Conservation (phyloP, 1,140 invertebrate species). For the Anastrepha obliqua region DNA sequence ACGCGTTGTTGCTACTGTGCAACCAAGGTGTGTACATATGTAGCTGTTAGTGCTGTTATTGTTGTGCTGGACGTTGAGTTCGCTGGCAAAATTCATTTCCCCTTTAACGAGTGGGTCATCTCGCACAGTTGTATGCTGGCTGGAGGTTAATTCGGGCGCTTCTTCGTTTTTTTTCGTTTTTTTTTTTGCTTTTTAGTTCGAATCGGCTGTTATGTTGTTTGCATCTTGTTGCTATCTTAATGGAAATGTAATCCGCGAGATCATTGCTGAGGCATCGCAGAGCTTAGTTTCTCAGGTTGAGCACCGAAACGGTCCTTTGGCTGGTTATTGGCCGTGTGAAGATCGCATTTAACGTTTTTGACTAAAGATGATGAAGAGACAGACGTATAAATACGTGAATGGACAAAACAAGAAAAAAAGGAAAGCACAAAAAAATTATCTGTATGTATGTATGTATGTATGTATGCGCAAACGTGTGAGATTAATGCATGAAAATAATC, state of each 20-base stretch:
- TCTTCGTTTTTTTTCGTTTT: neutral
- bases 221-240: slow-evolving; percentile 58
- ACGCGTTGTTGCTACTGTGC: slow-evolving; percentile 5
- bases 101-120: slow-evolving; percentile 42
- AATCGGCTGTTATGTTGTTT: slow-evolving; percentile 11
- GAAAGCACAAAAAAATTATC: neutral
- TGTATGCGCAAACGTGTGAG: neutral
- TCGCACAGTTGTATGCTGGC: neutral
- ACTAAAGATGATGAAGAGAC: neutral
- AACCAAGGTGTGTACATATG: neutral
- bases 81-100: slow-evolving; percentile 49
- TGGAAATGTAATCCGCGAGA: slow-evolving; percentile 56
- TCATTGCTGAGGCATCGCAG: neutral
- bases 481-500: neutral
- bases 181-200: neutral
- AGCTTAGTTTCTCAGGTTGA: neutral
- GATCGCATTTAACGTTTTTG: slow-evolving; percentile 12
- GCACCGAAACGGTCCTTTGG: neutral
- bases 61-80: neutral
- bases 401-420: neutral
- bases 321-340: slow-evolving; percentile 25
- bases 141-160: neutral
- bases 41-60: slow-evolving; percentile 21
- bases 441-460: neutral
- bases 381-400: neutral